Percentiles rank a stretch among this genome's conserved stretches.
Conservation (phyloP, 2,888 invertebrate species). For the Acleris emargana region DNA sequence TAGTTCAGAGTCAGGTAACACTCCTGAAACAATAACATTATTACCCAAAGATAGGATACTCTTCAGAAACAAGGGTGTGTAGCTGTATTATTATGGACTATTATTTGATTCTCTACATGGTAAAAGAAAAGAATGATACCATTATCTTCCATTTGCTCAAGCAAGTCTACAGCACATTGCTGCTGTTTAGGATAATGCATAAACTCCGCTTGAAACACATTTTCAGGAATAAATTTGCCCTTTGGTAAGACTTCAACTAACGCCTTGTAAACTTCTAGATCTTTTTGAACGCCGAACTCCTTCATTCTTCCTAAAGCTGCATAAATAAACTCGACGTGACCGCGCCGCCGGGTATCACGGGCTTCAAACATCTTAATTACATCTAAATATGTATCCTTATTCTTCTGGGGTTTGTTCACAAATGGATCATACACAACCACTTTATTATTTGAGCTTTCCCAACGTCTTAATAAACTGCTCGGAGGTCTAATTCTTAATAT, state of each 20-base stretch:
- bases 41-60: neutral
- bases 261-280: constrained; percentile 93
- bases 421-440: constrained; percentile 76
- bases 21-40: constrained; percentile 79
- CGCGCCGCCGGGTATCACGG: constrained; percentile 87
- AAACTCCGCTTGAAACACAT: constrained; percentile 93
- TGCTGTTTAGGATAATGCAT: constrained; percentile 98
- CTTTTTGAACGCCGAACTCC: constrained; percentile 94
- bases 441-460: constrained; percentile 67
- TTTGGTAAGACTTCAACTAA: constrained; percentile 94
- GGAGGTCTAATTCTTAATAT: constrained; percentile 56
- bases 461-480: constrained; percentile 59
- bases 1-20: constrained; percentile 96
- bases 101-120: too few species aligned
- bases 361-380: constrained; percentile 90
- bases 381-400: constrained; percentile 87
- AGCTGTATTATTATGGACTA: too few species aligned
- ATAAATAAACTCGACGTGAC: constrained; percentile 97
- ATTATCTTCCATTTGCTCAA: constrained; percentile 97
- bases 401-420: constrained; percentile 79
- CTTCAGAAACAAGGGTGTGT: too few species aligned
- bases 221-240: constrained; percentile 92
- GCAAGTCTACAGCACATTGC: constrained; percentile 93
- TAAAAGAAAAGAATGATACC: constrained; percentile 74
- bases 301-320: constrained; percentile 94